Conservation (phyloP, 2,888 invertebrate species). For the Zele albiditarsus region DNA sequence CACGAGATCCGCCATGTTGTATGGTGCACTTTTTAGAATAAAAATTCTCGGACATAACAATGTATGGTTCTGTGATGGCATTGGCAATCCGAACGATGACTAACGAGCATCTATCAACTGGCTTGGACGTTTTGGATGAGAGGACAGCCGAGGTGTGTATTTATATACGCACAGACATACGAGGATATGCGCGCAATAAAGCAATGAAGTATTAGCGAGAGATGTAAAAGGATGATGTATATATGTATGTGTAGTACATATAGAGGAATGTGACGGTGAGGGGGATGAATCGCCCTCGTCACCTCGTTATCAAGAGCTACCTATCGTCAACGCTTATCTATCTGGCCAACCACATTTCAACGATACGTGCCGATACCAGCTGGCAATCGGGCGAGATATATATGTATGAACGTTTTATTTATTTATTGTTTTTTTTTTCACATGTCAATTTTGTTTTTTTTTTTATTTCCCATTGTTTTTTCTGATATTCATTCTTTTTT, state of each 20-base stretch:
- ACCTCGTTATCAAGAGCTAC: constrained; percentile 37
- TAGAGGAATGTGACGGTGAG: not conserved
- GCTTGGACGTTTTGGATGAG: not conserved
- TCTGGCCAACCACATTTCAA: constrained; percentile 39
- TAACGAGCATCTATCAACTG: constrained; percentile 41
- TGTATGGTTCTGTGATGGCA: constrained; percentile 19
- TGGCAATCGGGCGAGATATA: constrained; percentile 31
- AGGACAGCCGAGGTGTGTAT: constrained; percentile 14
- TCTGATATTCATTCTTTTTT: not conserved
- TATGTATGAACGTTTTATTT: constrained; percentile 25
- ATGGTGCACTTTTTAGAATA: too few species aligned
- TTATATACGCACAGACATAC: not conserved
- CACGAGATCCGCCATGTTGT: too few species aligned
- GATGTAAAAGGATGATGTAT: not conserved
- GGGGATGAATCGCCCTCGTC: constrained; percentile 29
- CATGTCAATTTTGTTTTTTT: too few species aligned
- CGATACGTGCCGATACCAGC: constrained; percentile 47
- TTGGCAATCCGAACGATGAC: constrained; percentile 39
- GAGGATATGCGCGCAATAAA: constrained; percentile 12
- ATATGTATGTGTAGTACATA: not conserved
- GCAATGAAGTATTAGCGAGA: not conserved
- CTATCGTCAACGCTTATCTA: constrained; percentile 18
- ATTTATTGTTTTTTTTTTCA: constrained; percentile 5
- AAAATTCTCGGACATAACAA: too few species aligned
- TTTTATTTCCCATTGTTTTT: constrained; percentile 8